A percentile compares a stretch with the other conserved stretches of the same genome.
Conservation (phyloP, 2,797 vertebrate genomes). For the Clamator glandarius region DNA sequence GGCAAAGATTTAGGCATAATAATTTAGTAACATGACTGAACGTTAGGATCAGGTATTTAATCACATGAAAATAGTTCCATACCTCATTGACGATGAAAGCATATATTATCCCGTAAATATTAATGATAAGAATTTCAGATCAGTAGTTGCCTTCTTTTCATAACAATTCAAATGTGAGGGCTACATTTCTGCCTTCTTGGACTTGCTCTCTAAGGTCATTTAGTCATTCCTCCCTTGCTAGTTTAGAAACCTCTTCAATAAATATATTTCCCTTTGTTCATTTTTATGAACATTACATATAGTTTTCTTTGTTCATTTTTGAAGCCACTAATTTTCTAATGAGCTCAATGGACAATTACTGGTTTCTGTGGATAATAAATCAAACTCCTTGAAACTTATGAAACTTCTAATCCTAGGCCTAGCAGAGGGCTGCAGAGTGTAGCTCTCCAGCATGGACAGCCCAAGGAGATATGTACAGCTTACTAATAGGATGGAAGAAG, state of each 20-base stretch:
- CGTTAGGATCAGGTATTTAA: slow-evolving; percentile 10
- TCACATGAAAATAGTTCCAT: slow-evolving; percentile 11
- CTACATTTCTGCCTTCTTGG: background rate
- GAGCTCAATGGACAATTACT: background rate
- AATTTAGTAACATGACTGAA: slow-evolving; percentile 26
- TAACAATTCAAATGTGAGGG: background rate
- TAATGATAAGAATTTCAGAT: slow-evolving; percentile 19
- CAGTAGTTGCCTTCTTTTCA: background rate
- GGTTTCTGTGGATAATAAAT: background rate
- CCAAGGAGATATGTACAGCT: background rate
- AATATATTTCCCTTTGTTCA: background rate
- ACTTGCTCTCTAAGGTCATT: background rate
- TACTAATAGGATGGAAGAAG: background rate
- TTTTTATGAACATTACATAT: background rate
- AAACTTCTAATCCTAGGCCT: background rate
- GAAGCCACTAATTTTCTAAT: slow-evolving; percentile 26
- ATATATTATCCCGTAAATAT: slow-evolving; percentile 20
- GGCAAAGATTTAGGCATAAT: background rate
- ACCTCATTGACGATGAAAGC: slow-evolving; percentile 34
- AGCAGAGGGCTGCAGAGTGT: background rate
- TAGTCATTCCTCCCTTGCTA: background rate
- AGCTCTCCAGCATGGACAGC: background rate
- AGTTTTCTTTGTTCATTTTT: background rate
- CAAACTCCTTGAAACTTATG: background rate
- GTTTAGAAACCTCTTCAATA: background rate